Evolutionary conservation across 2,797 vertebrate genomes (phyloP), one percentile per base, ranked within the genome.

Genomic region (Sebastes cheni): DNA sequence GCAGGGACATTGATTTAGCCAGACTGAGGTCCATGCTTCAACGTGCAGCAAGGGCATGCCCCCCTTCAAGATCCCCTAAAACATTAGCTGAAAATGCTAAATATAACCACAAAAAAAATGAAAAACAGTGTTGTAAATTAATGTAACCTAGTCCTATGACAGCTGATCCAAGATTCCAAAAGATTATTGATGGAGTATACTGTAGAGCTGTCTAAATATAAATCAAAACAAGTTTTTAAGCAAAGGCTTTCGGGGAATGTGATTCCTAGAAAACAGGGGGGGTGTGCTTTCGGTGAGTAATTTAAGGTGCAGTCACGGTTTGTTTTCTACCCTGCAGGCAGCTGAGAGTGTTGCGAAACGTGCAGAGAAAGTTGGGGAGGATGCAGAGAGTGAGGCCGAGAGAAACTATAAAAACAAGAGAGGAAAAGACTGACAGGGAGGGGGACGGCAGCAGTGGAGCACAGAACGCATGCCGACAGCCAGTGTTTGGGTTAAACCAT

Each of bases 241-340:
- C 60, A 50, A 80, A 39, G 59, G 66, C 79, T 88, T 88, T 83
- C 56, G 2, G 46, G 67, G 66, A 89, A 81, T 18, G 22, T 2
- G 10, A 42, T 93, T 95, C 90, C 83, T 86, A 77, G 91, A 92
- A 95, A 78, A 20, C 52, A 16, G 16, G 42, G n/a, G 7, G 52
- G 9, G 32, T 10, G 52, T 91, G 79, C 90, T 93, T 91, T 85
- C 75, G 89, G 79, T 13, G 59, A 78, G 81, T 50, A 77, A 82
- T 69, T 59, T 70, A 72, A 86, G 78, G 67, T 70, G 54, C 16
- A 54, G 71, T 66, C 54, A 50, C 14, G 61, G 42, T 84, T 91
- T 92, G 86, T 92, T 92, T 93, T 90, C 84, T 3, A 27, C 61
- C 67, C 56, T 78, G 77, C 62, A 83, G 79, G 50, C 67, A 65